A percentile compares a stretch with the other conserved stretches of the same genome.
phyloP scores from a whole-genome alignment of 2,888 invertebrate genomes.

The Chymomyza procnemis region DNA sequence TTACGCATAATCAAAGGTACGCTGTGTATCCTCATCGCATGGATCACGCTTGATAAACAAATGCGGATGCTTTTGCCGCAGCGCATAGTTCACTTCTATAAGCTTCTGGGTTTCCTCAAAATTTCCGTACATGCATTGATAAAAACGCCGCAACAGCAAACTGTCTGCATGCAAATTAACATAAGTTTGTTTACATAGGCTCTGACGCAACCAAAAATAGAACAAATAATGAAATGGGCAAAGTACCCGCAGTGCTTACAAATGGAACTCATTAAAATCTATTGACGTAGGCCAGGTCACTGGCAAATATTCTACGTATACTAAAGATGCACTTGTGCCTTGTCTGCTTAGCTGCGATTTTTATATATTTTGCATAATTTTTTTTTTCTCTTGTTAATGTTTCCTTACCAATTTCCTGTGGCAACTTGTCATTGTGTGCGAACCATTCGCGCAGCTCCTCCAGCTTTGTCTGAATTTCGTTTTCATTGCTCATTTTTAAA shows the following conservation, averaged over 20 bases:
- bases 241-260: conserved; percentile 39
- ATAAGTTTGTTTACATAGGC: neutral
- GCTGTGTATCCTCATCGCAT: conserved; percentile 56
- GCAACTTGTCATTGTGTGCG: conserved; percentile 59
- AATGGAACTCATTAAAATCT: conserved; percentile 57
- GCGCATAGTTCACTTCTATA: conserved; percentile 77
- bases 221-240: conserved; percentile 23
- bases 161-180: conserved; percentile 54
- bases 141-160: conserved; percentile 69
- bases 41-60: conserved; percentile 80
- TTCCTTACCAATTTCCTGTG: conserved; percentile 65
- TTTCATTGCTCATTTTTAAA: conserved; percentile 30
- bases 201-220: conserved; percentile 49
- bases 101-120: conserved; percentile 69
- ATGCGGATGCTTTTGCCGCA: conserved; percentile 80
- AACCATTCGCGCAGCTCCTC: conserved; percentile 70
- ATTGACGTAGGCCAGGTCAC: conserved; percentile 20
- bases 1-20: conserved; percentile 71
- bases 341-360: conserved; percentile 9
- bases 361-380: conserved; percentile 9
- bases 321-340: neutral
- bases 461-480: conserved; percentile 48
- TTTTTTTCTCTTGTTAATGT: neutral
- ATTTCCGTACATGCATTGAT: conserved; percentile 64
- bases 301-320: neutral